A percentile compares a stretch with the other conserved stretches of the same genome.
Conservation (phyloP, 2,113 vertebrate genomes). For the Cariama cristata region DNA sequence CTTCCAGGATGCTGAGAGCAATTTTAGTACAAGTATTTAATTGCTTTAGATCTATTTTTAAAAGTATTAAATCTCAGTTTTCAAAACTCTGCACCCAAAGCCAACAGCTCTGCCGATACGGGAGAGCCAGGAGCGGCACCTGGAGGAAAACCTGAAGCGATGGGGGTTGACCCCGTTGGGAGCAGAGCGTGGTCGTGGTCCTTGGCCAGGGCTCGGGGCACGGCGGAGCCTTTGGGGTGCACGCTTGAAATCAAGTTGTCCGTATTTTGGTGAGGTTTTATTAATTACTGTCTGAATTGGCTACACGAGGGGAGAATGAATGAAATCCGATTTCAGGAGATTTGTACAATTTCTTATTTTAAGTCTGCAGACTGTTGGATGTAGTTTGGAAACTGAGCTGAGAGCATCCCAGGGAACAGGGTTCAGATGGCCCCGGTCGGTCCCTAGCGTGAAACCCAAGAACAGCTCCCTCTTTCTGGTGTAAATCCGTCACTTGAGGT, state of each 20-base stretch:
- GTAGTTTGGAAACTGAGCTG: not conserved
- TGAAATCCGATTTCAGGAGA: not conserved
- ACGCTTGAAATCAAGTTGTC: rapidly evolving
- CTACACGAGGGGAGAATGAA: not conserved
- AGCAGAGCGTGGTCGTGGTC: not conserved
- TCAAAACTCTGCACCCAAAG: slow-evolving; percentile 10
- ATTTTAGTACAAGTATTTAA: slow-evolving; percentile 56
- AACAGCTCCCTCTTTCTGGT: not conserved
- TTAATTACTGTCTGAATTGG: not conserved
- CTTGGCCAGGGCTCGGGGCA: not conserved
- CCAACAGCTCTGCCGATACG: not conserved
- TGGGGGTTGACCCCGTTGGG: not conserved
- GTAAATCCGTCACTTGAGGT: not conserved
- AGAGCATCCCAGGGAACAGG: not conserved
- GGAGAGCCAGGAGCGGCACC: slow-evolving; percentile 19
- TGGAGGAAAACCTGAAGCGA: not conserved
- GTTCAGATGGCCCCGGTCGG: rapidly evolving
- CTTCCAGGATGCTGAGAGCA: slow-evolving; percentile 18
- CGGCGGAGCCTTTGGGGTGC: not conserved
- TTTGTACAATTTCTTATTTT: not conserved
- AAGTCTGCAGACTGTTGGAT: not conserved
- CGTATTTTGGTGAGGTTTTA: not conserved
- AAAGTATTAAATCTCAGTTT: slow-evolving; percentile 60
- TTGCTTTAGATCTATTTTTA: slow-evolving; percentile 54
- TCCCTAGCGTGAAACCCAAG: not conserved